Evolutionary conservation across 2,888 invertebrate species (phyloP).

Genomic region (Acheta domesticus): DNA sequence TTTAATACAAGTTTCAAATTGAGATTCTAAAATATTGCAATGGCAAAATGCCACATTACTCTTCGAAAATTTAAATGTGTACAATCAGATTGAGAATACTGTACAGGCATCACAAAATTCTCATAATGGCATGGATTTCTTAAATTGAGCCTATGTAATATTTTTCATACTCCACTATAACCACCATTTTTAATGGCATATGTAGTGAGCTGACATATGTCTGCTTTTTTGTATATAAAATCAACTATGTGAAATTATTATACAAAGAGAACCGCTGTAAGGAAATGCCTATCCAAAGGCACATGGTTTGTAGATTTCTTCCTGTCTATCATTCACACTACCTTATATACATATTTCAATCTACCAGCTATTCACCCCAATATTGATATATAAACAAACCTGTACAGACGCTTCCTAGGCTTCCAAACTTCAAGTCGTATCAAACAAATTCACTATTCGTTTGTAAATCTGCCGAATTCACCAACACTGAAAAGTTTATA

Average conservation of each 20-base stretch:
- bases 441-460: too few species aligned
- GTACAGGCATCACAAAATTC: slow-evolving; percentile 24
- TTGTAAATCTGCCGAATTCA: neutral
- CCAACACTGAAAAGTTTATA: neutral
- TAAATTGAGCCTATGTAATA: slow-evolving; percentile 3
- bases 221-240: slow-evolving; percentile 26
- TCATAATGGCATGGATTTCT: slow-evolving; percentile 19
- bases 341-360: slow-evolving; percentile 24
- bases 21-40: slow-evolving; percentile 20
- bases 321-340: slow-evolving; percentile 4
- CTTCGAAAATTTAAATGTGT: neutral
- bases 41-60: neutral
- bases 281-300: slow-evolving; percentile 20
- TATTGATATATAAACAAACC: slow-evolving; percentile 20
- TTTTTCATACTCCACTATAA: neutral
- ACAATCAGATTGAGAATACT: slow-evolving; percentile 22
- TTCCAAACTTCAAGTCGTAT: neutral
- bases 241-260: slow-evolving; percentile 25
- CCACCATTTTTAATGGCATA: slow-evolving; percentile 28
- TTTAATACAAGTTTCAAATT: neutral
- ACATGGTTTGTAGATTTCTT: neutral
- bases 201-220: slow-evolving; percentile 19
- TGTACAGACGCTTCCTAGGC: neutral
- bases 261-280: neutral
- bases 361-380: neutral